A percentile compares a stretch with the other conserved stretches of the same genome.
phyloP scores from a whole-genome alignment of 2,888 invertebrate genomes.

The Euphydryas editha region DNA sequence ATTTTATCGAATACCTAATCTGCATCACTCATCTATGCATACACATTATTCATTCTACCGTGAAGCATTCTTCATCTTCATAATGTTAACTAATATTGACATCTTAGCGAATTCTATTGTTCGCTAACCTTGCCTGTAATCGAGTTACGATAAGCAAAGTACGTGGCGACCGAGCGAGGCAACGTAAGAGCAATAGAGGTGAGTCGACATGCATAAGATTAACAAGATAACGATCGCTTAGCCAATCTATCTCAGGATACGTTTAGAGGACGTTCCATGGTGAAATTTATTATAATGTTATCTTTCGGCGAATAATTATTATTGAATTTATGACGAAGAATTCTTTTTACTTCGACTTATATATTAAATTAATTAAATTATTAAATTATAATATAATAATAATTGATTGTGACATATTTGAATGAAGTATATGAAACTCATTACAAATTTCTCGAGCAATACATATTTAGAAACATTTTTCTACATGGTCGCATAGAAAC shows the following conservation, averaged over 20 bases:
- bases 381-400: not conserved
- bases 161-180: slow-evolving; percentile 46
- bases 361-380: not conserved
- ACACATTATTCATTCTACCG: slow-evolving; percentile 20
- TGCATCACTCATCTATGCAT: slow-evolving; percentile 11
- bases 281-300: slow-evolving; percentile 11
- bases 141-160: slow-evolving; percentile 59
- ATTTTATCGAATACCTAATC: too few relatives aligned
- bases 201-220: slow-evolving; percentile 59
- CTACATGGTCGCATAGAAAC: slow-evolving; percentile 48
- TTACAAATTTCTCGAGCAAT: slow-evolving; percentile 16
- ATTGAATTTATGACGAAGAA: too few relatives aligned
- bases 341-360: too few relatives aligned
- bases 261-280: slow-evolving; percentile 18
- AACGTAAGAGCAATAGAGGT: slow-evolving; percentile 40
- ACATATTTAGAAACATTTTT: slow-evolving; percentile 33
- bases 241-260: slow-evolving; percentile 46
- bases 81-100: slow-evolving; percentile 35
- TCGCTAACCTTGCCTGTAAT: slow-evolving; percentile 60
- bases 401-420: not conserved
- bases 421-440: slow-evolving; percentile 22
- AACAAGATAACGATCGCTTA: slow-evolving; percentile 58
- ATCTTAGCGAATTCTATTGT: slow-evolving; percentile 40
- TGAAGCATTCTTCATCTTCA: slow-evolving; percentile 24
- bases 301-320: not conserved